phyloP scores from a whole-genome alignment of 2,888 invertebrate genomes.

The Strigamia transsilvanica region DNA sequence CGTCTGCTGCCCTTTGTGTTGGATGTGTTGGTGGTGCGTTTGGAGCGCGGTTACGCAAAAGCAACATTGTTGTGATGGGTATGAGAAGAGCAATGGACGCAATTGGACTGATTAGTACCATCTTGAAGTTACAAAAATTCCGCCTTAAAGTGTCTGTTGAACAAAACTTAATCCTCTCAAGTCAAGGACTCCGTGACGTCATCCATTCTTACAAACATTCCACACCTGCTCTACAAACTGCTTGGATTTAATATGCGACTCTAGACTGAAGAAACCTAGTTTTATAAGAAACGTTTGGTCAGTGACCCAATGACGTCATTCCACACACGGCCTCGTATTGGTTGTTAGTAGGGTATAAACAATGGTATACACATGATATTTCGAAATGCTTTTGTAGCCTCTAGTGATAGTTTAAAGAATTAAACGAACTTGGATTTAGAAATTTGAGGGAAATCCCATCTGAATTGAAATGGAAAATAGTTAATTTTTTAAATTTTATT shows the following conservation, averaged over 20 bases:
- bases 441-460: background rate
- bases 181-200: background rate
- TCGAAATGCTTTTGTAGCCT: background rate
- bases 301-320: slow-evolving; percentile 9
- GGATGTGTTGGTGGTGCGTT: background rate
- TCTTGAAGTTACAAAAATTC: background rate
- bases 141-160: background rate
- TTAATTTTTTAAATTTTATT: background rate
- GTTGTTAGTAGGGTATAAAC: slow-evolving; percentile 5
- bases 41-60: slow-evolving; percentile 5
- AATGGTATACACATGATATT: background rate
- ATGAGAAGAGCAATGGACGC: slow-evolving; percentile 48
- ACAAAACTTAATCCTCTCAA: slow-evolving; percentile 15
- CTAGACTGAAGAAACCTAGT: slow-evolving; percentile 9
- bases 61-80: slow-evolving; percentile 39
- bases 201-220: slow-evolving; percentile 14
- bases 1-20: slow-evolving; percentile 27
- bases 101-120: slow-evolving; percentile 41
- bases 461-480: too few relatives aligned
- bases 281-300: slow-evolving; percentile 17
- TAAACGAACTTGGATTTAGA: background rate
- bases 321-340: background rate
- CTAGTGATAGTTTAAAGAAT: background rate
- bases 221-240: slow-evolving; percentile 13
- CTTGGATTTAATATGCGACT: background rate